Evolutionary conservation across 2,888 invertebrate species (phyloP).

Genomic region (Muscina levida): DNA sequence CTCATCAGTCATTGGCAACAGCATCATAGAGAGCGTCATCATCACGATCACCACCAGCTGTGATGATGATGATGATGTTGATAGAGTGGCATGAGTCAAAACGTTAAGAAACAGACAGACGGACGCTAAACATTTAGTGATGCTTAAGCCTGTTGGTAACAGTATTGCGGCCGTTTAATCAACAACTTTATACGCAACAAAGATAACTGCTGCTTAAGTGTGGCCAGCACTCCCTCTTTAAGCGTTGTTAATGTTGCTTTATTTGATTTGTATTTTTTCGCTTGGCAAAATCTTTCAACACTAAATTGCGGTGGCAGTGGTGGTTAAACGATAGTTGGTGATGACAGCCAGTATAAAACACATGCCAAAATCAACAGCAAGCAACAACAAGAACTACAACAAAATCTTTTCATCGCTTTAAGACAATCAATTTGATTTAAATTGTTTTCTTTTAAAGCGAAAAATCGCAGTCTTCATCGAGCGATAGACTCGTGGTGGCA

Average conservation of each 20-base stretch:
- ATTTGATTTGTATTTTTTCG: too few relatives aligned
- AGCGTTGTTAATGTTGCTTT: constrained; percentile 3
- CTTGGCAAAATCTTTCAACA: background rate
- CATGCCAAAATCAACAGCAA: constrained; percentile 38
- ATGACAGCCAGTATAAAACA: background rate
- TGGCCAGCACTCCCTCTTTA: background rate
- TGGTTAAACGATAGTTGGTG: too few relatives aligned
- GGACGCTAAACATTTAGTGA: background rate
- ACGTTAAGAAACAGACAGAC: background rate
- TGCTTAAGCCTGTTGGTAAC: background rate
- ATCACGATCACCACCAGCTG: constrained; percentile 25
- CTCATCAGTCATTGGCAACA: constrained; percentile 46
- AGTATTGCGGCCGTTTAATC: too few relatives aligned
- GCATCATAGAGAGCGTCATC: too few relatives aligned
- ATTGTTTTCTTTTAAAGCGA: constrained; percentile 50
- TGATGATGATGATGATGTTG: background rate
- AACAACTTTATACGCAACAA: background rate
- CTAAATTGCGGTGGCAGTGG: too few relatives aligned
- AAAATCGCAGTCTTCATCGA: constrained; percentile 49
- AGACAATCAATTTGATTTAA: constrained; percentile 57
- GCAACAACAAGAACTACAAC: background rate
- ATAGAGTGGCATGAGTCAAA: background rate
- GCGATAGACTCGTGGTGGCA: constrained; percentile 33
- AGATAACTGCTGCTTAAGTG: too few relatives aligned
- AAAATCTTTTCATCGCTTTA: constrained; percentile 29